Evolutionary conservation across 2,113 vertebrate species (phyloP).

Genomic region (Mesoclemmys tuberculata): DNA sequence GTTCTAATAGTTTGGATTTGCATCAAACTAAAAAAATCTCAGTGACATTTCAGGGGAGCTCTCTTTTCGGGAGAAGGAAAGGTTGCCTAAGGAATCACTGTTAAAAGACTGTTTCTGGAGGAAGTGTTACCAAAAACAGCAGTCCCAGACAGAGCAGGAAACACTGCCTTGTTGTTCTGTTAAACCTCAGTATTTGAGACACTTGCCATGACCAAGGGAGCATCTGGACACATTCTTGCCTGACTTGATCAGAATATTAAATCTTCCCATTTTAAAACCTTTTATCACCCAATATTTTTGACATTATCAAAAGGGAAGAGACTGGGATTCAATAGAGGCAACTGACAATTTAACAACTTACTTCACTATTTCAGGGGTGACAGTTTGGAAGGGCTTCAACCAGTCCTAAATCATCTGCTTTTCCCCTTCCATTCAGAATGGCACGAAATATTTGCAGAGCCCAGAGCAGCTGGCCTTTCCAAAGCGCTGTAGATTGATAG

Average conservation of each 20-base stretch:
- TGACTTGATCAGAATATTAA: neutral
- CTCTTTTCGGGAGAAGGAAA: neutral
- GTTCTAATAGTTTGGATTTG: neutral
- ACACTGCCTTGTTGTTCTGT: neutral
- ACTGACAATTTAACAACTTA: neutral
- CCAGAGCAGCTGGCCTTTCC: slow-evolving; percentile 75
- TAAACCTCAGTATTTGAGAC: neutral
- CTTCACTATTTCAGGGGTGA: slow-evolving; percentile 24
- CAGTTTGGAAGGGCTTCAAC: neutral
- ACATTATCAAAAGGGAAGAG: slow-evolving; percentile 28
- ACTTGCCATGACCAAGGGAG: neutral
- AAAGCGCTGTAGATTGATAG: slow-evolving; percentile 76
- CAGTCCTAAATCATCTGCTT: slow-evolving; percentile 25
- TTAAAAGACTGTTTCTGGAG: neutral
- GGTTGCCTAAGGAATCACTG: neutral
- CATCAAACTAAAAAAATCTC: neutral
- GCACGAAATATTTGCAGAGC: slow-evolving; percentile 54
- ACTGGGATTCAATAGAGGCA: neutral
- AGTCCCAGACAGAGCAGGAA: neutral
- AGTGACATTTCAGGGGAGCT: neutral
- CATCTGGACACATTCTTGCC: neutral
- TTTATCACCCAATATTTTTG: neutral
- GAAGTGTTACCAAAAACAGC: neutral
- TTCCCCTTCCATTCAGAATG: slow-evolving; percentile 31
- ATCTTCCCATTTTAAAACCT: neutral